Base-by-base conservation (phyloP, 2,113 vertebrate genomes). In the Salvelinus namaycush region DNA sequence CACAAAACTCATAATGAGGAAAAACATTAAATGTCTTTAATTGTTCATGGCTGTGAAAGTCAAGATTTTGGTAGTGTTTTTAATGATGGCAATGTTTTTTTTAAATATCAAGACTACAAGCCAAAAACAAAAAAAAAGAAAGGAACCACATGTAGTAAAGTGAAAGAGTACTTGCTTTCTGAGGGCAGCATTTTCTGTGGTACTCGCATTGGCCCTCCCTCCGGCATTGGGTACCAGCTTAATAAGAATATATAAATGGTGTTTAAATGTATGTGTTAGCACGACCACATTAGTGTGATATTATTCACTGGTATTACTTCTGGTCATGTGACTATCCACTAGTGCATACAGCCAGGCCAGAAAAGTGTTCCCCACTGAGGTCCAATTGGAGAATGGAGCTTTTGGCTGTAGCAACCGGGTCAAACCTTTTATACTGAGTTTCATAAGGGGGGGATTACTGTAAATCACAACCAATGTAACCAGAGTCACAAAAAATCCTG, bases 181-280 rank as follows among this genome's bases (percentile, higher is more conserved):
- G 90, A 89, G 90, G 90, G 87, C 91, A 91, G 87, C 89, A 92
- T 92, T 91, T 93, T 92, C 91, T 94, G 92, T 89, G 80, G 88
- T 83, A 90, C 82, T 87, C 85, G 77, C 74, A 88, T 87, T 75
- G 89, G 84, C 86, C 89, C 91, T 88, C 87, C 89, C 87, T 91
- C 91, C 83, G 90, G 81, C 88, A 91, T 86, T 74, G 90, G 91
- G 86, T 93, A 91, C 91, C 91, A 93, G 88, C 84, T 92, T 93
- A 73, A 91, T 93, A 73, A 91, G 89, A 89, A 92, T 90, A 70
- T 85, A 87, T 87, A 89, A 81, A 90, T 83, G 78, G 83, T 75
- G 78, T 54, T 54, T 54, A 54, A 54, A 85, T 83, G 79, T 57
- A 87, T 82, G 79, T 74, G 79, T 90, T 88, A 90, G 83, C 83